phyloP scores from a whole-genome alignment of 2,113 vertebrate genomes.

The Bothrops jararaca region DNA sequence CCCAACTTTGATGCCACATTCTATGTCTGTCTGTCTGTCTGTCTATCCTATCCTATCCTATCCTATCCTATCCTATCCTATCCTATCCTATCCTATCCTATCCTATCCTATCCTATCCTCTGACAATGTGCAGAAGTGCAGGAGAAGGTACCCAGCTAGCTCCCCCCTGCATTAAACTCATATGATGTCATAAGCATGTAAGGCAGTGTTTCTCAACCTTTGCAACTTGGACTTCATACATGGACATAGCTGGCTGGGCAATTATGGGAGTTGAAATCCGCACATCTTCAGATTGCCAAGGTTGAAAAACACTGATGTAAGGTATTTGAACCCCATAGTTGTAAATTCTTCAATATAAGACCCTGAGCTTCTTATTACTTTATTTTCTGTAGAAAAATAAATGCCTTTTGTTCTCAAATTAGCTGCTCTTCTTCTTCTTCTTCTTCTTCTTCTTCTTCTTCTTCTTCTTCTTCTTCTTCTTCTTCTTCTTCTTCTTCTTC shows the following conservation, averaged over 20 bases:
- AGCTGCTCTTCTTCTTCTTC: no score
- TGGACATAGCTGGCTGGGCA: no score
- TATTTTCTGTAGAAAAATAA: not conserved
- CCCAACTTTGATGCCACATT: not conserved
- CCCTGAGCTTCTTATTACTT: not conserved
- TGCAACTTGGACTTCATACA: no score
- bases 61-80: not conserved
- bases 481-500: no score
- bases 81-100: not conserved
- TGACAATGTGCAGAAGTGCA: not conserved
- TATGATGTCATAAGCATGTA: not conserved
- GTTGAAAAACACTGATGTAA: no score
- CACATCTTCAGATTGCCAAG: no score
- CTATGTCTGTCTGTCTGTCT: no score
- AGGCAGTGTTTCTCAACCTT: no score
- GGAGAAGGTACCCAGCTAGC: not conserved
- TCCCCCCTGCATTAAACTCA: not conserved
- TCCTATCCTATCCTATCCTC: not conserved
- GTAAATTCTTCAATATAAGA: not conserved
- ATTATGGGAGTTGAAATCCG: no score
- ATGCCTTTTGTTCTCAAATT: not conserved
- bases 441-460: no score
- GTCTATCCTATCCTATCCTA: not conserved
- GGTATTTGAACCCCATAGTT: not conserved
- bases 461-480: no score